Base-by-base conservation (phyloP, 2,797 vertebrate genomes). In the Lutjanus campechanus region DNA sequence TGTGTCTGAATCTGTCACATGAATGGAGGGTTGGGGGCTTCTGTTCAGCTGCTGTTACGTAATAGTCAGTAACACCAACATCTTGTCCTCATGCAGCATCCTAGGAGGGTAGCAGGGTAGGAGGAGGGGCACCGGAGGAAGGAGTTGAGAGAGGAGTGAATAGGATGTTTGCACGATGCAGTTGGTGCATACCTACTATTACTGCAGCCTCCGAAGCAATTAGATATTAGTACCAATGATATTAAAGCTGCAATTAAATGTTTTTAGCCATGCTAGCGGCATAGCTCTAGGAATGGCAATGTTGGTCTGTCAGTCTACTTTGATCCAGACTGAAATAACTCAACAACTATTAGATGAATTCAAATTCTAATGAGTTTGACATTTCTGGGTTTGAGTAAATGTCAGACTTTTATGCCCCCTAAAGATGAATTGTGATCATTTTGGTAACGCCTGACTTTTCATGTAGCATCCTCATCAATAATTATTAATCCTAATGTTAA, bases 21-120 rank as follows among this genome's bases (percentile, higher is more conserved):
- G 84, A 86, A 81, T 76, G 83, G 82, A 85, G 79, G 67, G 61
- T 83, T 46, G 62, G 84, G 59, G 73, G 68, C 66, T 82, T 76
- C 74, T 85, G 70, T 41, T 86, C 41, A 1, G 36, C 68, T 79
- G 81, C 6, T 85, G 82, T 93, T 93, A 92, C 15, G 29, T 92
- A 92, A 93, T 43, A 89, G 79, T 49, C 76, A 80, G 83, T 81
- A 91, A 88, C 74, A 88, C 74, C 84, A 88, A 49, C 36, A 66
- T 87, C 83, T 85, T 83, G 73, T 84, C 56, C 79, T 86, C 83
- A 77, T 68, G 81, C 85, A 79, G 79, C 83, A 87, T 83, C 79
- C 66, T 40, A 50, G 73, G 54, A 74, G 77, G 56, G 43, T 25
- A 61, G 75, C 22, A 15, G 54, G 54, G 67, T 12, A 22, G 67